Evolutionary conservation across 2,888 invertebrate genomes (phyloP), one percentile per base, ranked within the genome.

Genomic region (Isotomurus palustris): DNA sequence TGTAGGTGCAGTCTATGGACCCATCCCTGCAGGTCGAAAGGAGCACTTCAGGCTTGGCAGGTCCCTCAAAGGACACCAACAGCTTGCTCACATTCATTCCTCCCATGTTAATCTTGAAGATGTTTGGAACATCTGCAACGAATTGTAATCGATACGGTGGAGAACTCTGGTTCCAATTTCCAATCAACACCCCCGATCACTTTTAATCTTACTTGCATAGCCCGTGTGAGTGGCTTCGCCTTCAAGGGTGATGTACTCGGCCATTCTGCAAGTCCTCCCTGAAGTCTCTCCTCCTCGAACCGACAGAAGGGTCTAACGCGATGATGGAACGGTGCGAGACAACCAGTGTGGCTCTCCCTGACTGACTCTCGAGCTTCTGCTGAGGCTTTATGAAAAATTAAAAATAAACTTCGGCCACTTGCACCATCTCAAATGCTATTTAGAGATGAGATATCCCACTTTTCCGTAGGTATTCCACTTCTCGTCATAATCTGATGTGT

Each of bases 61-160:
- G 70, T 3, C 70, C 70, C 35, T 70, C 66, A 32, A 66, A 65
- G 12, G 66, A 66, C 4, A 70, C 59, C 38, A 67, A 55, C 41
- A 70, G 47, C 35, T 67, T 63, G 53, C 64, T 63, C 35, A 68
- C 67, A 50, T 70, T 70, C 29, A 67, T 58, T 3, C 70, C 70
- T 40, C 63, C 58, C 52, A 67, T 64, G 19, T 64, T 17, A 32
- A 70, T 68, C 45, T 67, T 66, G 53, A 70, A 68, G 24, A 59
- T 60, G 62, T 68, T 70, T 47, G 65, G 64, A 35, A 58, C 63
- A 47, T 68, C 70, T 70, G 50, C 24, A 48, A n/a, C n/a, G n/a
- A n/a, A n/a, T n/a, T n/a, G n/a, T n/a, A n/a, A n/a, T n/a, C n/a
- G n/a, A n/a, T n/a, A n/a, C n/a, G n/a, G n/a, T n/a, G n/a, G n/a